Evolutionary conservation across 2,797 vertebrate genomes (phyloP).

Genomic region (Aplochiton taeniatus): DNA sequence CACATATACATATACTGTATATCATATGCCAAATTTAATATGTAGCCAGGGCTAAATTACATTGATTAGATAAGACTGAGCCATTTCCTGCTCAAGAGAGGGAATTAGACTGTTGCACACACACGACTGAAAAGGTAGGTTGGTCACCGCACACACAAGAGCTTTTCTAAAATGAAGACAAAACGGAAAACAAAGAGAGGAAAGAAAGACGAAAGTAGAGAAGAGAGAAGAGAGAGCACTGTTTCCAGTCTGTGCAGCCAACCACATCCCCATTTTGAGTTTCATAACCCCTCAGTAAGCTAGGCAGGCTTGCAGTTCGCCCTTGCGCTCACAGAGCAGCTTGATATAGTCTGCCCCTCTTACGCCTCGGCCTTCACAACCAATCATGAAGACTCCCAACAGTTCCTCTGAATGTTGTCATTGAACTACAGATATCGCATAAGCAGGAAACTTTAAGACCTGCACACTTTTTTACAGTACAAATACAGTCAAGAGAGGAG

Average conservation of each 20-base stretch:
- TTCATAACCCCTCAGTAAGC: constrained; percentile 48
- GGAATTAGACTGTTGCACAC: constrained; percentile 34
- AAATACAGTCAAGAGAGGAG: not conserved
- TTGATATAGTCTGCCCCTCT: constrained; percentile 27
- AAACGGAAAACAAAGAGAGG: constrained; percentile 2
- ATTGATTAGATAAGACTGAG: constrained; percentile 43
- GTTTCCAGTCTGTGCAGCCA: constrained; percentile 55
- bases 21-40: constrained; percentile 48
- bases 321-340: constrained; percentile 39
- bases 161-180: not conserved
- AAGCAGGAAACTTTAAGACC: constrained; percentile 58
- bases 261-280: constrained; percentile 62
- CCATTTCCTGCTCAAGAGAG: constrained; percentile 50
- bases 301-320: constrained; percentile 13
- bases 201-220: constrained; percentile 6
- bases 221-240: constrained; percentile 44
- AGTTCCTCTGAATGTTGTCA: constrained; percentile 23
- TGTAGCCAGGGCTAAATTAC: constrained; percentile 19
- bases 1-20: constrained; percentile 9
- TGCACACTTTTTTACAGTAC: constrained; percentile 15
- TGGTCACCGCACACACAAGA: not conserved
- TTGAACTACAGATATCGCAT: constrained; percentile 26
- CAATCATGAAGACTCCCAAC: not conserved
- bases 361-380: constrained; percentile 28
- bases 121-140: constrained; percentile 9